phyloP scores from a whole-genome alignment of 2,113 vertebrate genomes.

The Odocoileus hemionus region DNA sequence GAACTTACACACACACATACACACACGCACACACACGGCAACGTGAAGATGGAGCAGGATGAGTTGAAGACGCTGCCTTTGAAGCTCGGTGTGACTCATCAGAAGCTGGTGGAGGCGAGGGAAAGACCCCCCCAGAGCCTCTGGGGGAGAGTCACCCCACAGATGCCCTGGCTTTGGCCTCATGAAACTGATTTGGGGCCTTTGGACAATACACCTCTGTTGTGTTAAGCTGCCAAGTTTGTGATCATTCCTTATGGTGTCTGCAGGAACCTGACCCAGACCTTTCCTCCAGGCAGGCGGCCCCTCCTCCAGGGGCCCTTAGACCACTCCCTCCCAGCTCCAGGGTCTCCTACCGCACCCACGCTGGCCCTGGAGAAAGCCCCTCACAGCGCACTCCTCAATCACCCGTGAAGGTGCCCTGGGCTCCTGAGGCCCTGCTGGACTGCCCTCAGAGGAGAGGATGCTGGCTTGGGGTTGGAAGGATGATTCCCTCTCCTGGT shows the following conservation, averaged over 20 bases:
- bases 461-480: not conserved
- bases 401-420: fast-evolving
- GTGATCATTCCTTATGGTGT: fast-evolving
- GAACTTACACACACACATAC: no score
- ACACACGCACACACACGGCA: not conserved
- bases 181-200: not conserved
- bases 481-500: fast-evolving
- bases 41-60: no score
- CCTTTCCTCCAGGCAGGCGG: not conserved
- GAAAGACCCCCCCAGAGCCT: fast-evolving
- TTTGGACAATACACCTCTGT: fast-evolving
- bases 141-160: fast-evolving
- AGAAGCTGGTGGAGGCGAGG: no score
- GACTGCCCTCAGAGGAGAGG: no score
- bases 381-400: fast-evolving
- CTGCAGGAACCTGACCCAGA: fast-evolving
- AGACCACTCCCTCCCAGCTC: not conserved
- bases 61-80: not conserved
- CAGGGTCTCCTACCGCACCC: fast-evolving
- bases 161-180: fast-evolving
- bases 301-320: not conserved
- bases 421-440: not conserved
- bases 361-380: not conserved
- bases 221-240: fast-evolving
- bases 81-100: fast-evolving